A percentile compares a stretch with the other conserved stretches of the same genome.
phyloP scores from a whole-genome alignment of 2,888 invertebrate species.

The Alcis repandata region DNA sequence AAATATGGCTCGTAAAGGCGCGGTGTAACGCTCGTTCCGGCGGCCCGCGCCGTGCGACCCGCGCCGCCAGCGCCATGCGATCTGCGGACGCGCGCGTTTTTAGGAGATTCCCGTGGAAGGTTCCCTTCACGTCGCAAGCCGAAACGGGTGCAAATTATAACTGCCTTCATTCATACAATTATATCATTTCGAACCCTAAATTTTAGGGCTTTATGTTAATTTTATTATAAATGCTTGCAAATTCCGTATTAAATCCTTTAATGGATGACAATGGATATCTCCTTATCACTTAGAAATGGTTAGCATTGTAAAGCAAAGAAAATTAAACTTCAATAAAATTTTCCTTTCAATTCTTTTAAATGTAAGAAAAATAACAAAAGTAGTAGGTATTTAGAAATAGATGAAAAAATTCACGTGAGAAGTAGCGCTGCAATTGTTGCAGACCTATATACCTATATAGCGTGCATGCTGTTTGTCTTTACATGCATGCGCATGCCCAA shows the following conservation, averaged over 20 bases:
- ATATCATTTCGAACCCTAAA: conserved; percentile 4
- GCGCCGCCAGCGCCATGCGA: conserved; percentile 20
- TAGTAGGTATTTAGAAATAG: not conserved
- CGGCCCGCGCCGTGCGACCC: conserved; percentile 25
- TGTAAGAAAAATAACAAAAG: no score
- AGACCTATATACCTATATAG: no score
- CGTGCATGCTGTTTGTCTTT: no score
- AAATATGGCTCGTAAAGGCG: conserved; percentile 80
- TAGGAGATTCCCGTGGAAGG: conserved; percentile 10
- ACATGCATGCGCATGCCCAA: not conserved
- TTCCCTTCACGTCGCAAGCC: conserved; percentile 29
- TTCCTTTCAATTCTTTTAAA: no score
- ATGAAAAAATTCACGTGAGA: not conserved
- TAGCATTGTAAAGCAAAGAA: not conserved
- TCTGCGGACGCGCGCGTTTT: conserved; percentile 9
- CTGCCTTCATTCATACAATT: conserved; percentile 24
- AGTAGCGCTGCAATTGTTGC: not conserved
- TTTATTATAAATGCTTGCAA: not conserved
- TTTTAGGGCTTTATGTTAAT: not conserved
- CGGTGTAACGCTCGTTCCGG: conserved; percentile 40
- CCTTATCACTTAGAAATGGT: no score
- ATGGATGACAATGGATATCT: no score
- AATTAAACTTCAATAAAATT: no score
- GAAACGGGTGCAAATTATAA: conserved; percentile 20
- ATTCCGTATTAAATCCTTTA: not conserved